Percentiles rank a stretch among this genome's conserved stretches.
Conservation (phyloP, 2,797 vertebrate genomes). For the Sparus aurata region DNA sequence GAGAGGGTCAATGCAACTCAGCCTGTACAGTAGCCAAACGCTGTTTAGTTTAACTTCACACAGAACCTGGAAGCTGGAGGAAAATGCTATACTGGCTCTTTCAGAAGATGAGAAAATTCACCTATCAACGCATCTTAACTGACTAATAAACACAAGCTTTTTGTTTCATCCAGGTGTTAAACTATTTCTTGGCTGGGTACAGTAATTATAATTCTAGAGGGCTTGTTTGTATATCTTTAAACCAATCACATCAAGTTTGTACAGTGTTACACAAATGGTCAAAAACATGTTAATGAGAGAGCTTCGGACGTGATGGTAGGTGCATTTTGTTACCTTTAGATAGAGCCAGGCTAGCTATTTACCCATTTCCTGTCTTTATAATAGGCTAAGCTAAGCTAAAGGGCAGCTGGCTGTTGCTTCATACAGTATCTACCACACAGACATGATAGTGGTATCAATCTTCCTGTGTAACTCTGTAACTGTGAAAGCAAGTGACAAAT, state of each 20-base stretch:
- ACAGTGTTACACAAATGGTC: not conserved
- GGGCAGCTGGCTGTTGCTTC: not conserved
- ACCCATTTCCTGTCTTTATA: not conserved
- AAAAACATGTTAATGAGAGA: not conserved
- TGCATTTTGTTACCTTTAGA: not conserved
- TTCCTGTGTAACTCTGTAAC: not conserved
- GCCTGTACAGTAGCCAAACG: not conserved
- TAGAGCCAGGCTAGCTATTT: not conserved
- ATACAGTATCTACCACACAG: not conserved
- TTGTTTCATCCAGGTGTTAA: not conserved
- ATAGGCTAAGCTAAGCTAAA: not conserved
- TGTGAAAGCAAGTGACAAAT: not conserved
- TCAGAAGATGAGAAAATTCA: not conserved
- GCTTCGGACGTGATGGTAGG: not conserved
- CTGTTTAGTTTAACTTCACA: not conserved
- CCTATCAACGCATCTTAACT: not conserved
- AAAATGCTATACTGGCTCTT: not conserved
- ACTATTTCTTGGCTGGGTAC: not conserved
- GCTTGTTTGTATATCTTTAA: too few relatives aligned
- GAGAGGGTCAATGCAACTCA: not conserved
- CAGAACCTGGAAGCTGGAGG: not conserved
- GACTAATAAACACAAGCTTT: not conserved
- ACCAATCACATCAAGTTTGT: not conserved
- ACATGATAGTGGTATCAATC: not conserved
- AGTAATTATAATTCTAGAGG: not conserved